Evolutionary conservation across 2,113 vertebrate species (phyloP).

Genomic region (mouse (Mus musculus)): GRCm39 chr10:108678001-108678500

Average conservation of each 20-base stretch:
- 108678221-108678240: not conserved
- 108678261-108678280: not conserved
- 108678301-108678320: not conserved
- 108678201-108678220: not conserved
- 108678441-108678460: not conserved
- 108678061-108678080: too few species aligned
- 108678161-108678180: too few species aligned
- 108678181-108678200: not conserved
- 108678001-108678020: too few species aligned
- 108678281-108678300: not conserved
- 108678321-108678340: not conserved
- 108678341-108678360: not conserved
- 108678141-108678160: too few species aligned
- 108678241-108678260: not conserved
- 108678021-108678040: too few species aligned
- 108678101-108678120: too few species aligned
- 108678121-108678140: too few species aligned
- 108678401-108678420: not conserved
- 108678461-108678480: not conserved
- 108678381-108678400: too few species aligned
- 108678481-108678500: not conserved
- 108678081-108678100: too few species aligned
- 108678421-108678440: not conserved
- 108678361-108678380: not conserved
- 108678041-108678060: too few species aligned